These are phyloP conservation scores for Cacatua alba DNA, from an alignment of 2,113 vertebrate species.

Conservation along the genomic window DNA sequence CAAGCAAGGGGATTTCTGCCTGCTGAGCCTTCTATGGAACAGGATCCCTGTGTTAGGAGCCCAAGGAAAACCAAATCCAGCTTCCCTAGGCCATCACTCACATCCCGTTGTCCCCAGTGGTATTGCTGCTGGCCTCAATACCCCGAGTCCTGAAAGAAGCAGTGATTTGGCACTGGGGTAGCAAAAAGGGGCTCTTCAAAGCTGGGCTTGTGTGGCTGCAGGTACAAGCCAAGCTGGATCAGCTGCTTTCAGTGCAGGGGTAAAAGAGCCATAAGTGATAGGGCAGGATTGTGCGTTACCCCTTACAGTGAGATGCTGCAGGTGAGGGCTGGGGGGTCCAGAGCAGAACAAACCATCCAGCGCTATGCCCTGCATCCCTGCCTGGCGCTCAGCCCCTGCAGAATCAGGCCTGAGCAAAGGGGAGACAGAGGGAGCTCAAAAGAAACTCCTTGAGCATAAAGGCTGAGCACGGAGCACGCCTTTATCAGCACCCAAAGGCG, in stretches of 20 bases:
- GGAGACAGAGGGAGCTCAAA: neutral
- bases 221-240: neutral
- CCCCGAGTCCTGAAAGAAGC: neutral
- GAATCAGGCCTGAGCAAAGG: neutral
- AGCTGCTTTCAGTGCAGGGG: neutral
- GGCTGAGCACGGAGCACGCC: neutral
- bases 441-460: neutral
- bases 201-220: neutral
- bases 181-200: neutral
- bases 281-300: neutral
- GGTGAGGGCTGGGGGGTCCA: neutral
- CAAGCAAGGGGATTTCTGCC: neutral
- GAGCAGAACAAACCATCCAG: neutral
- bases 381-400: neutral
- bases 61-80: neutral
- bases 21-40: accelerated
- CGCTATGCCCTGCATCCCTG: neutral
- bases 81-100: neutral
- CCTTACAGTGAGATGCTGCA: neutral
- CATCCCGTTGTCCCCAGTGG: accelerated
- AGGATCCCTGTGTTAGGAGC: neutral
- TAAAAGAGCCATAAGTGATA: accelerated
- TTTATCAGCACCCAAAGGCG: neutral
- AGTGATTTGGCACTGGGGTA: neutral
- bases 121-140: accelerated